Evolutionary conservation across 1,140 invertebrate genomes (phyloP).

Genomic region (Lepidurus couesii): DNA sequence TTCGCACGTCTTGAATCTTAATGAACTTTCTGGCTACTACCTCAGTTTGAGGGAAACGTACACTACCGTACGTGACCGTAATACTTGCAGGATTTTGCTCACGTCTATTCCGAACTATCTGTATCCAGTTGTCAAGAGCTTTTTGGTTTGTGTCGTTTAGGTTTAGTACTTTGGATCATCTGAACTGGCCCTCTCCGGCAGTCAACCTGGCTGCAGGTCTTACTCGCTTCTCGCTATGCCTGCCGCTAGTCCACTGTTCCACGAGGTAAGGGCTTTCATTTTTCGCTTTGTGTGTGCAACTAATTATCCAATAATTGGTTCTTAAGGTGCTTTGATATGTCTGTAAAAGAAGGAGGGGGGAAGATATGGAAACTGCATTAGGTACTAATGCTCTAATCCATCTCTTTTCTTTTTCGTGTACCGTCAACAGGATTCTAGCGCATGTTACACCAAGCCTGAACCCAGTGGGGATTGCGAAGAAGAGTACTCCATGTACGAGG

Average conservation of each 20-base stretch:
- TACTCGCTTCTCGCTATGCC: background rate
- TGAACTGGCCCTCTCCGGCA: background rate
- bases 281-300: too few relatives aligned
- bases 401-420: too few relatives aligned
- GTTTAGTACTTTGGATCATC: background rate
- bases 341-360: too few relatives aligned
- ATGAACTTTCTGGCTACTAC: background rate
- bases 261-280: background rate
- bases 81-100: too few relatives aligned
- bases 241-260: background rate
- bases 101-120: too few relatives aligned
- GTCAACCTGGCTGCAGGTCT: conserved; percentile 2
- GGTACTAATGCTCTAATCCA: background rate
- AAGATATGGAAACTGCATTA: background rate
- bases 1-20: background rate
- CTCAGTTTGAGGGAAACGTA: background rate
- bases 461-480: conserved; percentile 16
- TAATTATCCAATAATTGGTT: too few relatives aligned
- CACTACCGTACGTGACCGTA: too few relatives aligned
- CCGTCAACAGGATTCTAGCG: background rate
- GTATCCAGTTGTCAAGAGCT: too few relatives aligned
- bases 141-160: too few relatives aligned
- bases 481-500: conserved; percentile 1
- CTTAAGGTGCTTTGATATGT: too few relatives aligned
- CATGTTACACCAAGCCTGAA: conserved; percentile 9